Percentiles rank a stretch among this genome's conserved stretches.
Evolutionary conservation across 2,113 vertebrate species (phyloP).

Genomic region (Marcusenius ussheri): DNA sequence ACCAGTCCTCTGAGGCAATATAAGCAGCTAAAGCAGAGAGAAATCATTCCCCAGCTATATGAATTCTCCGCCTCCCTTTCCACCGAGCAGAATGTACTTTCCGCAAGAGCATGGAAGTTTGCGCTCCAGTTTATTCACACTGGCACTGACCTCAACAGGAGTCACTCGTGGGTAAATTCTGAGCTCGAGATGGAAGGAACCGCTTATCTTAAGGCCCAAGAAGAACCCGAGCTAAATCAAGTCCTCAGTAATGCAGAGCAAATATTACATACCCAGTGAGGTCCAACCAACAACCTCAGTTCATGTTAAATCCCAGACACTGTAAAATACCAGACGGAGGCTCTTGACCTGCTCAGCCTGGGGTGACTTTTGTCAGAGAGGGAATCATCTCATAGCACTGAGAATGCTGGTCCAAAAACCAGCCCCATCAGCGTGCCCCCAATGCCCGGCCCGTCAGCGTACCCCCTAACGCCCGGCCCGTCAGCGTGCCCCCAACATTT

Average conservation of each 20-base stretch:
- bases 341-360: neutral
- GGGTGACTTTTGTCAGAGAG: neutral
- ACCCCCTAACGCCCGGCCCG: fast-evolving
- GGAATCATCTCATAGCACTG: neutral
- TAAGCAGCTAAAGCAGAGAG: neutral
- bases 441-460: neutral
- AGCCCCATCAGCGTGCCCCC: too few relatives aligned
- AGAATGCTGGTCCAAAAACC: neutral
- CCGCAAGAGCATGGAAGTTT: neutral
- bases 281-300: neutral
- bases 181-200: neutral
- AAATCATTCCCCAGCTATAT: neutral
- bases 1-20: neutral
- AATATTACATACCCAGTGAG: too few relatives aligned
- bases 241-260: neutral
- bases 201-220: neutral
- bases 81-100: neutral
- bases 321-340: neutral
- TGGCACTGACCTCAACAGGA: neutral
- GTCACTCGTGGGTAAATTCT: too few relatives aligned
- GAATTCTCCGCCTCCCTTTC: neutral
- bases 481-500: too few relatives aligned
- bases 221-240: neutral
- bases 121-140: neutral
- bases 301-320: neutral